Conservation (phyloP, 2,113 vertebrate species). For the Marmota monax region DNA sequence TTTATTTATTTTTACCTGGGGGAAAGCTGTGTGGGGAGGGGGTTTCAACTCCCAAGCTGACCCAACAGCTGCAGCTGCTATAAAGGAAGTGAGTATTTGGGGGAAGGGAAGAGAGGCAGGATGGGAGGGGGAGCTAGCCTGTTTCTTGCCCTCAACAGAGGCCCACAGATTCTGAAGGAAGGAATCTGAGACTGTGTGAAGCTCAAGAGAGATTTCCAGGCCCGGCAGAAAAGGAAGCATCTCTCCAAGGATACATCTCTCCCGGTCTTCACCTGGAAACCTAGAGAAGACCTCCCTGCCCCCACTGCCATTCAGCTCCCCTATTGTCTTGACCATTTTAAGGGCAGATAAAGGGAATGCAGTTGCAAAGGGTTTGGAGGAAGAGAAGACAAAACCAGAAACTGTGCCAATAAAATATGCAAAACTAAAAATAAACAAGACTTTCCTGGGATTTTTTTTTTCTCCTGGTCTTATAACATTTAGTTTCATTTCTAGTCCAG, state of each 20-base stretch:
- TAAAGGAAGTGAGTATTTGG: conserved; percentile 58
- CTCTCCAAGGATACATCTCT: conserved; percentile 39
- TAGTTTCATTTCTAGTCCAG: conserved; percentile 58
- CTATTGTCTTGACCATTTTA: neutral
- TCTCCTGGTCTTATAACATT: neutral
- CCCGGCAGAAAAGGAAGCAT: conserved; percentile 36
- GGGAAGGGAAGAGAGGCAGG: neutral
- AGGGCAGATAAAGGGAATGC: neutral
- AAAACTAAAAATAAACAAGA: conserved; percentile 46
- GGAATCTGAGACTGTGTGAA: conserved; percentile 68
- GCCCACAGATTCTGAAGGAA: conserved; percentile 62
- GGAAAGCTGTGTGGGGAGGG: conserved; percentile 36
- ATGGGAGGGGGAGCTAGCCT: neutral
- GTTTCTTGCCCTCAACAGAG: conserved; percentile 37
- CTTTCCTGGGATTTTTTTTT: conserved; percentile 19
- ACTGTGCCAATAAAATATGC: conserved; percentile 30
- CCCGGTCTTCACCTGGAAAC: neutral
- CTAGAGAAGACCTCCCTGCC: neutral
- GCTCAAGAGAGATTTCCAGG: conserved; percentile 59
- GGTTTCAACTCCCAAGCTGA: conserved; percentile 28
- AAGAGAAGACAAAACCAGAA: conserved; percentile 6
- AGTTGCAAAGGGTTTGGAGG: neutral
- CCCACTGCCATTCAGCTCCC: neutral
- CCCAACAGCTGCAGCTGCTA: conserved; percentile 70
- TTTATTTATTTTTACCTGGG: conserved; percentile 81